These are phyloP conservation scores for Tribolium castaneum DNA, from an alignment of 1,140 invertebrate species.

Conservation along the genomic window DNA sequence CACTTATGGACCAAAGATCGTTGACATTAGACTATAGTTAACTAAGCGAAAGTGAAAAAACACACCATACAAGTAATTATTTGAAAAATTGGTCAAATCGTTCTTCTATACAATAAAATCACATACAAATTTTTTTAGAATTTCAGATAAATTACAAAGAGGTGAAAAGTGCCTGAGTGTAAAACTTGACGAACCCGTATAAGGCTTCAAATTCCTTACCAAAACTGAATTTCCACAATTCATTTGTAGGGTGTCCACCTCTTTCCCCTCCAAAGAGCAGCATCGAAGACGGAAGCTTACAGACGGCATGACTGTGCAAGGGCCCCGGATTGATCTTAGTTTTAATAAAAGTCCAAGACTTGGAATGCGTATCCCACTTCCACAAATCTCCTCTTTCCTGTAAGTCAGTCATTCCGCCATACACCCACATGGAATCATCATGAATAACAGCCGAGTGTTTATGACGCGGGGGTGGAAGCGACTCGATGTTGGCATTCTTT, in stretches of 20 bases:
- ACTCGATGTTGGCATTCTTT: constrained; percentile 59
- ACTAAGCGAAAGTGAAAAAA: too few relatives aligned
- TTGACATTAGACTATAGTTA: too few relatives aligned
- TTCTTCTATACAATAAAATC: too few relatives aligned
- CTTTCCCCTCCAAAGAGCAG: constrained; percentile 86
- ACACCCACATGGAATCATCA: constrained; percentile 85
- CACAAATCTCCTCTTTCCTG: constrained; percentile 85
- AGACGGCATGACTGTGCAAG: constrained; percentile 84
- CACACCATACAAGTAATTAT: too few relatives aligned
- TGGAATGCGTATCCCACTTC: constrained; percentile 80
- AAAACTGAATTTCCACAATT: constrained; percentile 90
- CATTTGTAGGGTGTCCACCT: constrained; percentile 78
- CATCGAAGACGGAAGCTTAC: constrained; percentile 82
- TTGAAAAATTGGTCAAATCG: too few relatives aligned
- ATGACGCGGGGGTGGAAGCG: constrained; percentile 78
- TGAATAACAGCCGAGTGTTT: constrained; percentile 87
- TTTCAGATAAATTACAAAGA: too few relatives aligned
- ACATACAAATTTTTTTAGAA: too few relatives aligned
- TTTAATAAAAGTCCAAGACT: constrained; percentile 77
- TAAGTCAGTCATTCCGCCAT: constrained; percentile 90
- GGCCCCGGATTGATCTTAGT: constrained; percentile 78
- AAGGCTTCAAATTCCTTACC: constrained; percentile 71
- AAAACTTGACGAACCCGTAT: too few relatives aligned
- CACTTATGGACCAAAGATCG: too few relatives aligned
- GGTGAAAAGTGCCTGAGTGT: too few relatives aligned